Evolutionary conservation across 2,113 vertebrate species (phyloP).

Genomic region (Etia nguti): DNA sequence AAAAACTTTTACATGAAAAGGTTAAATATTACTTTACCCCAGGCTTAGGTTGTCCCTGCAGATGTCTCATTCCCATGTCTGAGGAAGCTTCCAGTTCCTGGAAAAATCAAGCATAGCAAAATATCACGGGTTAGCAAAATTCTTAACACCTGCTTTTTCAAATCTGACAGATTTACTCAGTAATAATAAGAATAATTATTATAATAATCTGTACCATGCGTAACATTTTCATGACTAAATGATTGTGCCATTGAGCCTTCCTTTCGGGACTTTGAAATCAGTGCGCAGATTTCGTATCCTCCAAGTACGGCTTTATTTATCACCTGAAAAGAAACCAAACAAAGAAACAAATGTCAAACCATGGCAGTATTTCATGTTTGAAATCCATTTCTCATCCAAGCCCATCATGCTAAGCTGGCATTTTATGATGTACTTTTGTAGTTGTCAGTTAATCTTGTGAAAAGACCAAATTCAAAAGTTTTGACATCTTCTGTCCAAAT

Average conservation of each 20-base stretch:
- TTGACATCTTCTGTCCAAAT: background rate
- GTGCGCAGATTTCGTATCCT: fast-evolving
- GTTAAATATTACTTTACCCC: background rate
- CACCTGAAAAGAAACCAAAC: background rate
- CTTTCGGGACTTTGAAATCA: background rate
- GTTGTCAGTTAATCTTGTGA: background rate
- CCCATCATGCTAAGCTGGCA: background rate
- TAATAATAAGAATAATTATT: background rate
- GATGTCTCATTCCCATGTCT: background rate
- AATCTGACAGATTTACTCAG: background rate
- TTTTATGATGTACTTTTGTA: background rate
- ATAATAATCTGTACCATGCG: background rate
- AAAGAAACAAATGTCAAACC: background rate
- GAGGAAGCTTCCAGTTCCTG: background rate
- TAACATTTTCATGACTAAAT: background rate
- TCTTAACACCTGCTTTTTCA: background rate
- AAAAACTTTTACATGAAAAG: background rate
- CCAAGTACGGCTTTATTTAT: background rate
- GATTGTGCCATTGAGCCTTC: background rate
- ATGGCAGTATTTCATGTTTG: background rate
- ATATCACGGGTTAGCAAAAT: background rate
- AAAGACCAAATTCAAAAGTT: background rate
- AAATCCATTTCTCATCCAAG: background rate
- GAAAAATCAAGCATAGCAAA: background rate
- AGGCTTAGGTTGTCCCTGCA: background rate